Evolutionary conservation across 2,113 vertebrate species (phyloP), one percentile per base, ranked within the genome.

Genomic region (Hyla sarda): DNA sequence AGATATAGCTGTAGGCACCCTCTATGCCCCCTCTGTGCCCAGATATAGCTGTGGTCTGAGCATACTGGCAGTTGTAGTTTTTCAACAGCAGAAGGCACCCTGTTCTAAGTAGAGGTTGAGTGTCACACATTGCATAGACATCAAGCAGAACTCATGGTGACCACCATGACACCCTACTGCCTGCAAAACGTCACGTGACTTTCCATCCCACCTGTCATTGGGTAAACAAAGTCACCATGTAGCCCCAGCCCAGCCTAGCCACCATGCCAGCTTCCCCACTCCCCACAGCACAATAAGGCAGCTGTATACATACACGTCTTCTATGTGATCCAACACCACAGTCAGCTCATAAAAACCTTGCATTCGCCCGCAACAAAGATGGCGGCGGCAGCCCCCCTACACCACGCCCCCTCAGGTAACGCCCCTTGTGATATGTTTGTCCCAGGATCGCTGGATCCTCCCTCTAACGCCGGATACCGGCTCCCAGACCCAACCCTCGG

Each of bases 391-490:
- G 23, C 23, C 0, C n/a, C n/a, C n/a, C n/a, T n/a, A n/a, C n/a
- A n/a, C n/a, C n/a, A n/a, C n/a, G n/a, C n/a, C n/a, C n/a, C 32
- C 28, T 28, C n/a, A 23, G 21, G 5, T 41, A 56, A 41, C 32
- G 30, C 69, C 71, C 69, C 37, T 30, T 7, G 0, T 5, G 19
- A 12, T 47, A 9, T 76, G 72, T 65, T 84, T 65, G 72, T 34
- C 56, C 37, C 17, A 67, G 37, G 50, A n/a, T 21, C 47, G 25
- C 32, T 47, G 28, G 74, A 34, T 65, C 83, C 83, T 23, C 83
- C 72, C 83, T 50, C 16, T 4, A 47, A 71, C 13, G 56, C 83
- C 45, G 73, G 74, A 85, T 77, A 67, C 73, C 83, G 83, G 74
- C 75, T 54, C 47, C n/a, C 17, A 52, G 60, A 69, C 47, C 74